A percentile compares a stretch with the other conserved stretches of the same genome.
Conservation (phyloP, 2,113 vertebrate genomes). For the Dissostichus mawsoni region DNA sequence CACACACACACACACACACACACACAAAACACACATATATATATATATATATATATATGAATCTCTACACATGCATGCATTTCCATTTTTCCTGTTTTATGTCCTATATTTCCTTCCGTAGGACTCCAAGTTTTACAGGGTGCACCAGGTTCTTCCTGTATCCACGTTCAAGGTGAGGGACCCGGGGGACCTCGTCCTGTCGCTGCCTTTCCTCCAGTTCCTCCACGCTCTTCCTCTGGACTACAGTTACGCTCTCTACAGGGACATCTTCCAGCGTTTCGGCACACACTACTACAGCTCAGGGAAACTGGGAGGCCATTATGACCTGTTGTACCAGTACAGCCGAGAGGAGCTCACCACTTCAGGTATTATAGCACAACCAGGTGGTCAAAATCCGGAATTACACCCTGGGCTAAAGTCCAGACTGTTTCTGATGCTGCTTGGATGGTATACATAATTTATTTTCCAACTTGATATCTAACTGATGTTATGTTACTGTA, state of each 20-base stretch:
- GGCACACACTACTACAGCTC: slow-evolving; percentile 94
- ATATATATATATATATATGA: neutral
- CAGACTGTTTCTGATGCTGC: no score
- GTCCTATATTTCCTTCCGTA: slow-evolving; percentile 43
- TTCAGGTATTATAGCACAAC: slow-evolving; percentile 81
- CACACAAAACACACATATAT: neutral
- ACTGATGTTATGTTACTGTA: no score
- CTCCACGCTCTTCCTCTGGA: slow-evolving; percentile 91
- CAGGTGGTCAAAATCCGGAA: neutral
- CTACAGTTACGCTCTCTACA: slow-evolving; percentile 93
- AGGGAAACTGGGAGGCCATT: slow-evolving; percentile 90
- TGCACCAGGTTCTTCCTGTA: slow-evolving; percentile 90
- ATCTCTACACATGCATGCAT: neutral
- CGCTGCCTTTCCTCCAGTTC: slow-evolving; percentile 88
- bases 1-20: neutral
- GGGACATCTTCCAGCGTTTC: slow-evolving; percentile 91
- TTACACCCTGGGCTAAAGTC: neutral
- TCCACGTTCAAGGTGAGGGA: slow-evolving; percentile 88
- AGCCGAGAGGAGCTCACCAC: slow-evolving; percentile 86
- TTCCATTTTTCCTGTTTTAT: neutral
- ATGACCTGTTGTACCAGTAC: slow-evolving; percentile 94
- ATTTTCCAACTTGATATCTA: no score
- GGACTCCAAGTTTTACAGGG: slow-evolving; percentile 91
- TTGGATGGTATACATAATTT: no score
- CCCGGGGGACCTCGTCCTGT: slow-evolving; percentile 84